A percentile compares a stretch with the other conserved stretches of the same genome.
phyloP scores from a whole-genome alignment of 2,797 vertebrate genomes.

The Leptoclinus maculatus region DNA sequence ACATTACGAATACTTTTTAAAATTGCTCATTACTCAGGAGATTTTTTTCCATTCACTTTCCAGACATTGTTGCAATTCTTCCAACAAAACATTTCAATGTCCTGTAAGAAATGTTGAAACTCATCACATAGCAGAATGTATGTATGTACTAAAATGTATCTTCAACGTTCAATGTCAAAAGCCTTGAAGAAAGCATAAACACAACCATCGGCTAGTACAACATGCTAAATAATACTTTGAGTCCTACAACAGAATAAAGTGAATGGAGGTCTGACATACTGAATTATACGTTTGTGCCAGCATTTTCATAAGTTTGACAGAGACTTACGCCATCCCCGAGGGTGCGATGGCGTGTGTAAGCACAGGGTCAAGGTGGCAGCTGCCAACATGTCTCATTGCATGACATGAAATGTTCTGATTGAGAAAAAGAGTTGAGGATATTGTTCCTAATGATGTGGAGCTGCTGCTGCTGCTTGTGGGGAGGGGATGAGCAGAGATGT shows the following conservation, averaged over 20 bases:
- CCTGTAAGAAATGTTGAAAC: background rate
- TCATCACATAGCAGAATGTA: background rate
- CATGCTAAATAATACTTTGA: slow-evolving; percentile 14
- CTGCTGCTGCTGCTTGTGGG: slow-evolving; percentile 45
- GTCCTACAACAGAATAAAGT: slow-evolving; percentile 19
- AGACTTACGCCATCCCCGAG: slow-evolving; percentile 50
- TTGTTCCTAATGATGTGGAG: slow-evolving; percentile 66
- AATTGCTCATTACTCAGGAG: background rate
- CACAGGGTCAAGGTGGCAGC: slow-evolving; percentile 67
- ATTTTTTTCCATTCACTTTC: background rate
- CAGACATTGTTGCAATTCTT: background rate
- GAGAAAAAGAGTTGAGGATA: slow-evolving; percentile 66
- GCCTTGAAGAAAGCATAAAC: background rate
- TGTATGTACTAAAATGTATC: background rate
- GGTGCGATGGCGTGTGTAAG: slow-evolving; percentile 25
- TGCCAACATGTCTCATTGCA: slow-evolving; percentile 66
- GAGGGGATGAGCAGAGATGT: slow-evolving; percentile 27
- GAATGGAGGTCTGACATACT: slow-evolving; percentile 35
- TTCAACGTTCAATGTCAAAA: slow-evolving; percentile 9
- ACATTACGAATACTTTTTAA: background rate
- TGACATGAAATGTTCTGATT: slow-evolving; percentile 66
- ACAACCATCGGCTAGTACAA: background rate
- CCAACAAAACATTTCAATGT: background rate
- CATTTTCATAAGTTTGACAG: slow-evolving; percentile 54
- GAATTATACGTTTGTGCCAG: slow-evolving; percentile 43